Evolutionary conservation across 2,797 vertebrate genomes (phyloP), one percentile per base, ranked within the genome.

Genomic region (Rhynchonycteris naso): DNA sequence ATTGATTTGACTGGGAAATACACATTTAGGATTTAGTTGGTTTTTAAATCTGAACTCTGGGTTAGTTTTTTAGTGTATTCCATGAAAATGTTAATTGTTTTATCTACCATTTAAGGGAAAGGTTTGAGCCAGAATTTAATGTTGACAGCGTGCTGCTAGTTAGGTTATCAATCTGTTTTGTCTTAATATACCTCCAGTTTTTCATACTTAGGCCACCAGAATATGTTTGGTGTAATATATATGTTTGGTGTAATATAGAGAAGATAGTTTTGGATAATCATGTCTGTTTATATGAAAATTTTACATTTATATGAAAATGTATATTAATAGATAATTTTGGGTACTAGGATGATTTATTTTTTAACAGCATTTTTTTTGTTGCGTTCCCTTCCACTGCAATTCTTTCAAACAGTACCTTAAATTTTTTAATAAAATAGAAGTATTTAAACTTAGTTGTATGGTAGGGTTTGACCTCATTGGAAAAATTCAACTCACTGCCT

Each of bases 1-100:
- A 63, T 63, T 65, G 74, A 71, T 81, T 72, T 76, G 19, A 63
- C 30, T 84, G 30, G 84, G 18, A 87, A 87, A n/a, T 83, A 59
- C 3, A 43, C 24, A 30, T 33, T 58, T 79, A 43, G 52, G n/a
- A 82, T 71, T 96, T 68, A 43, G 14, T 75, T 86, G 78, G 8
- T 79, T 92, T 93, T 68, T 74, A 63, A 78, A 38, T 90, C 47
- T 63, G 76, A 22, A 18, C 30, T 63, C 13, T 54, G n/a, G 9
- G 83, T 93, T 93, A 78, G 15, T 82, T 81, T 56, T 88, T 43
- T 76, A 82, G 81, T 90, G 22, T 83, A 56, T 28, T 83, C 71
- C 47, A 7, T 68, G 13, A 58, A 80, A 52, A 52, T 28, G 15
- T 88, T 84, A 78, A 65, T 85, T 69, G 59, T 84, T 90, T 93